phyloP scores from a whole-genome alignment of 2,888 invertebrate genomes.

The Mimachlamys varia region DNA sequence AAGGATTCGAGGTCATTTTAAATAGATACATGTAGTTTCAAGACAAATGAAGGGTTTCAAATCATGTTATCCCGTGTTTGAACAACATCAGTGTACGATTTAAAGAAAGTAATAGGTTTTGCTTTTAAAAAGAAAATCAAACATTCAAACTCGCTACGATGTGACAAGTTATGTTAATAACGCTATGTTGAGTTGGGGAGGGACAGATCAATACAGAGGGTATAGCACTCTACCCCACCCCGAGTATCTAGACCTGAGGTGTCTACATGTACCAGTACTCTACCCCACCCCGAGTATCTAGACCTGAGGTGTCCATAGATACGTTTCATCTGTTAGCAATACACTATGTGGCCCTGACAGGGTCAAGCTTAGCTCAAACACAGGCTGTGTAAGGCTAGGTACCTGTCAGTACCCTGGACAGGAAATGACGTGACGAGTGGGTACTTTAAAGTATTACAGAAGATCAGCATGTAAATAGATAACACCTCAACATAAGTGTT shows the following conservation, averaged over 20 bases:
- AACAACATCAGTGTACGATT: too few species aligned
- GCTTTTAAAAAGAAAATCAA: too few species aligned
- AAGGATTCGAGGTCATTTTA: too few species aligned
- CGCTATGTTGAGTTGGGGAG: neutral
- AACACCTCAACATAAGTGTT: too few species aligned
- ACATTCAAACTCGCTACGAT: neutral
- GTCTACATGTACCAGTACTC: neutral
- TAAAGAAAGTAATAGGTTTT: too few species aligned
- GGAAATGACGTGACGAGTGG: neutral
- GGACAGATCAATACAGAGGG: neutral
- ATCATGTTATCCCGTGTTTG: too few species aligned
- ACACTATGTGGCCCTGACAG: neutral
- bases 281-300: neutral
- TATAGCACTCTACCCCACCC: neutral
- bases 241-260: neutral
- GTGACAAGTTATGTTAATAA: neutral
- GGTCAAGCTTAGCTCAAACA: neutral
- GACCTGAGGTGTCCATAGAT: slow-evolving; percentile 22
- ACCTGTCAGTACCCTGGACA: neutral
- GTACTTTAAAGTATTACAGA: too few species aligned
- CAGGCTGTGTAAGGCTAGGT: neutral
- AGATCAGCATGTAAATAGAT: too few species aligned
- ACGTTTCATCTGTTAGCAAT: neutral
- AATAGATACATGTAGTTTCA: too few species aligned
- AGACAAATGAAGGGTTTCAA: too few species aligned